Conservation (phyloP, 2,888 invertebrate species). For the Galerucella calmariensis region DNA sequence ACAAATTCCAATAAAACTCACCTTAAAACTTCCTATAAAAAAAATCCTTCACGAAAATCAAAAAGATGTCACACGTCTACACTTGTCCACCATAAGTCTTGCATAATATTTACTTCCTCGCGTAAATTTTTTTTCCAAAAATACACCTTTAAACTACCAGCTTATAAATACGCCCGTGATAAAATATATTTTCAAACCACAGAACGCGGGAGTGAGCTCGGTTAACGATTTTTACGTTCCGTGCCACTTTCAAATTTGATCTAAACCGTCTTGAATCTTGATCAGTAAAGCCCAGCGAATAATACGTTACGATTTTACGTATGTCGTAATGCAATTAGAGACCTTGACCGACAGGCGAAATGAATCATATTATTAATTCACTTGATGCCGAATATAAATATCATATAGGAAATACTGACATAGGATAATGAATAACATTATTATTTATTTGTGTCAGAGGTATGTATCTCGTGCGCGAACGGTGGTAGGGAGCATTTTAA, state of each 20-base stretch:
- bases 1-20: neutral
- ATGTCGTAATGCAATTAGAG: conserved; percentile 36
- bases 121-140: conserved; percentile 39
- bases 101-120: conserved; percentile 43
- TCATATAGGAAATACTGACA: conserved; percentile 34
- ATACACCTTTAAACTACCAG: conserved; percentile 29
- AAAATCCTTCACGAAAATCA: neutral
- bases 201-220: neutral
- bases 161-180: conserved; percentile 35
- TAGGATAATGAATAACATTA: conserved; percentile 33
- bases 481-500: conserved; percentile 14
- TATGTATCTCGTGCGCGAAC: conserved; percentile 15
- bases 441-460: conserved; percentile 29
- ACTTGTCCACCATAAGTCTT: conserved; percentile 18
- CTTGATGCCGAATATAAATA: conserved; percentile 34
- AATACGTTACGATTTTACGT: conserved; percentile 12
- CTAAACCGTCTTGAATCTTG: neutral
- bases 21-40: neutral
- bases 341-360: conserved; percentile 40
- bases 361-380: conserved; percentile 40
- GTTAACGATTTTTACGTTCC: conserved; percentile 4
- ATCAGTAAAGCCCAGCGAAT: conserved; percentile 28
- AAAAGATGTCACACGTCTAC: conserved; percentile 18
- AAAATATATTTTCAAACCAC: conserved; percentile 18
- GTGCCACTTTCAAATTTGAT: conserved; percentile 16